These are phyloP conservation scores for Rhabditophanes sp. DNA, from an alignment of 2,888 invertebrate genomes.

Conservation along the genomic window DNA sequence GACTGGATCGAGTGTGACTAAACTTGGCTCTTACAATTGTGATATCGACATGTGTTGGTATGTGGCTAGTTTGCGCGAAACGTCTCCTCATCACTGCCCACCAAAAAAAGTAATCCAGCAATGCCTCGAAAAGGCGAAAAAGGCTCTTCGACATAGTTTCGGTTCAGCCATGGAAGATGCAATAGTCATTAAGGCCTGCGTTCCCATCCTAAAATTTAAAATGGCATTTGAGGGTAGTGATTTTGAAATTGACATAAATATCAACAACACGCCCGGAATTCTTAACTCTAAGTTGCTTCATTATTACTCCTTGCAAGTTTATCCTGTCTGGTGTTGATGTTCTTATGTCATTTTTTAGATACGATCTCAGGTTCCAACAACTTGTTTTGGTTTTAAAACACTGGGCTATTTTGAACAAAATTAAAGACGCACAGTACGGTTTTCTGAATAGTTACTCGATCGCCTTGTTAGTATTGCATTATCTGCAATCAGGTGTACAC, in stretches of 20 bases:
- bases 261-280: constrained; percentile 42
- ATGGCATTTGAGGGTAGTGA: too few relatives aligned
- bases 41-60: too few relatives aligned
- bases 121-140: too few relatives aligned
- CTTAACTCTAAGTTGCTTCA: constrained; percentile 41
- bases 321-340: constrained; percentile 4
- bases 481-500: constrained; percentile 27
- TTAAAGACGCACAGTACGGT: constrained; percentile 30
- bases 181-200: too few relatives aligned
- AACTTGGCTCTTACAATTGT: too few relatives aligned
- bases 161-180: too few relatives aligned
- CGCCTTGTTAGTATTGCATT: constrained; percentile 40
- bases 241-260: constrained; percentile 40
- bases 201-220: too few relatives aligned
- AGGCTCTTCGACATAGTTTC: too few relatives aligned
- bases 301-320: constrained; percentile 25
- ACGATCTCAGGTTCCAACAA: constrained; percentile 34
- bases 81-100: too few relatives aligned
- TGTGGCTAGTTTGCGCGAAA: too few relatives aligned
- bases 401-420: constrained; percentile 34
- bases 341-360: constrained; percentile 17
- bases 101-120: too few relatives aligned
- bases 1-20: too few relatives aligned
- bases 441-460: constrained; percentile 40
- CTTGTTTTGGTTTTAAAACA: constrained; percentile 36